A percentile compares a stretch with the other conserved stretches of the same genome.
These are phyloP conservation scores for Heliconius hermathena DNA, from an alignment of 1,140 invertebrate genomes.

Conservation along the genomic window DNA sequence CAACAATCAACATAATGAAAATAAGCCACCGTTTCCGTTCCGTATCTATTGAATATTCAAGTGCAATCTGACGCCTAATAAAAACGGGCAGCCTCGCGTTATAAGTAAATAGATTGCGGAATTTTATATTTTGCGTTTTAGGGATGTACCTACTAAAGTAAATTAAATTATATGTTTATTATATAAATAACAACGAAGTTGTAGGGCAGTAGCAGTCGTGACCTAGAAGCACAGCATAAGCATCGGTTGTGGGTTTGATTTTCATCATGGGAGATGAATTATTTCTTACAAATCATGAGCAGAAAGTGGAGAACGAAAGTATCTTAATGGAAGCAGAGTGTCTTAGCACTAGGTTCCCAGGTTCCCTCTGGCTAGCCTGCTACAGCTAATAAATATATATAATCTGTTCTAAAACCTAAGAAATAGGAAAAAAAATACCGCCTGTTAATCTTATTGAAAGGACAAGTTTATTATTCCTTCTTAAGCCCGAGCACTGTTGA, in stretches of 20 bases:
- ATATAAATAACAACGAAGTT: too few species aligned
- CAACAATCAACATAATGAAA: slow-evolving; percentile 41
- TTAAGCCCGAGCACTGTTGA: background rate
- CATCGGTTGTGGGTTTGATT: too few species aligned
- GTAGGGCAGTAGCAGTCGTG: too few species aligned
- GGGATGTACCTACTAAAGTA: too few species aligned
- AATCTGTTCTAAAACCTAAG: too few species aligned
- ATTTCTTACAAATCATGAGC: background rate
- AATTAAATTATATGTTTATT: background rate
- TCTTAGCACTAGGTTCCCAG: background rate
- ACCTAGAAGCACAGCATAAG: too few species aligned
- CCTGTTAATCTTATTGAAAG: background rate
- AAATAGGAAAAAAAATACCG: too few species aligned
- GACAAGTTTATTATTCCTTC: background rate
- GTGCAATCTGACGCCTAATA: slow-evolving; percentile 23
- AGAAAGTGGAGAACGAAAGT: background rate
- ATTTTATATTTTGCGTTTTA: background rate
- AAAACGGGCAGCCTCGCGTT: slow-evolving; percentile 4
- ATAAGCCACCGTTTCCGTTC: slow-evolving; percentile 21
- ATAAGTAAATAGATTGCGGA: slow-evolving; percentile 6
- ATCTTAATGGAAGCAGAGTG: background rate
- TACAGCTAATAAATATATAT: too few species aligned
- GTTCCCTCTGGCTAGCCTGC: too few species aligned
- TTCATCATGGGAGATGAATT: too few species aligned
- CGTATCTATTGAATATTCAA: slow-evolving; percentile 39